Conservation (phyloP, 2,113 vertebrate species). For the Odontesthes bonariensis region DNA sequence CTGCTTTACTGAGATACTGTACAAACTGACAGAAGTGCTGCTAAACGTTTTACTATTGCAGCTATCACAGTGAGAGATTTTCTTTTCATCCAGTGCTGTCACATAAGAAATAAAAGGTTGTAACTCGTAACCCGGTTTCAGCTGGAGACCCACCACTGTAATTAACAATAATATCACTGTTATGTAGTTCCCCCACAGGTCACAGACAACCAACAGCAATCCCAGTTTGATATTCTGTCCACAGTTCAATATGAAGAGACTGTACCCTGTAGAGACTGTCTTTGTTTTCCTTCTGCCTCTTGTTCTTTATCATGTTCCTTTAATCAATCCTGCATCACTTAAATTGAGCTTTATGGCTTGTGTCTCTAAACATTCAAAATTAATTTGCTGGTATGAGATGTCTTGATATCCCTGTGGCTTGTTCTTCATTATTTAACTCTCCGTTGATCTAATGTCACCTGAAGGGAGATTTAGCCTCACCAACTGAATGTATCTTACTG, state of each 20-base stretch:
- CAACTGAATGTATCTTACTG: background rate
- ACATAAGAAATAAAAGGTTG: conserved; percentile 27
- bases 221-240: conserved; percentile 33
- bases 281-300: background rate
- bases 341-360: background rate
- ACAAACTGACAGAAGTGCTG: background rate
- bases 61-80: background rate
- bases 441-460: background rate
- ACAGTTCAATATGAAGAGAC: conserved; percentile 13
- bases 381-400: background rate
- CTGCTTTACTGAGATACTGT: background rate
- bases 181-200: conserved; percentile 36
- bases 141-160: conserved; percentile 26
- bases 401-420: background rate
- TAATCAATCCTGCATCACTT: background rate
- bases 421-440: background rate
- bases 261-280: conserved; percentile 16
- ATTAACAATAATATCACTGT: conserved; percentile 42
- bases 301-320: background rate
- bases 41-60: background rate
- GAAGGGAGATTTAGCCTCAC: background rate
- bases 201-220: conserved; percentile 14
- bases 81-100: conserved; percentile 21
- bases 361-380: background rate
- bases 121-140: conserved; percentile 31